Base-by-base conservation (phyloP, 2,797 vertebrate species). In the Silurus lanzhouensis region DNA sequence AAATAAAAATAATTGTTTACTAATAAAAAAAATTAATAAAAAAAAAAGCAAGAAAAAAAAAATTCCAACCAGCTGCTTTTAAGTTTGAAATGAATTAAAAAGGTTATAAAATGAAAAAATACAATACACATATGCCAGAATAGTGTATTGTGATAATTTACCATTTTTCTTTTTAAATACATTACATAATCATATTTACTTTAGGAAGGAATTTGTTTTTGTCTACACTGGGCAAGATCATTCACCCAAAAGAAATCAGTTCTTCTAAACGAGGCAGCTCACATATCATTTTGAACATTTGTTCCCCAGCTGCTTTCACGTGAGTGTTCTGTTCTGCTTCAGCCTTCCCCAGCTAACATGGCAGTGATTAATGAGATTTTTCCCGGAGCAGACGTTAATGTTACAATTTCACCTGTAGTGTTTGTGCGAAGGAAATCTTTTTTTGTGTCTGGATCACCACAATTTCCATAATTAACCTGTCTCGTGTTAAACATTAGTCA, bases 401-500 rank as follows among this genome's bases (percentile, higher is more conserved):
- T 81, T 84, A 81, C 67, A 76, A 60, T 67, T 84, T 81, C 82
- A 87, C 86, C 82, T 84, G 77, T 87, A 78, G 67, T 52, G 61
- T 75, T 74, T 87, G 82, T 66, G 0, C 10, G n/a, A 61, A 27
- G 82, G 31, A 27, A 22, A 81, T 83, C 58, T 46, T 64, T 83
- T 74, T 66, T n/a, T 76, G 46, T 38, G 86, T 80, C 86, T 81
- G 52, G 76, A 84, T 76, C 77, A 52, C 52, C 52, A 79, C n/a
- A 76, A 76, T 84, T 87, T 87, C 82, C 70, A 81, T 87, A 87
- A 84, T 87, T 81, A 87, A 87, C 79, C 55, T 87, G 82, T 84
- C 86, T 74, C 66, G 31, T 75, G 82, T 74, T 84, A 68, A 74
- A 87, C 83, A 87, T 87, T 84, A 81, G 85, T 79, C 68, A 80